A percentile compares a stretch with the other conserved stretches of the same genome.
These are phyloP conservation scores for Sympetrum striolatum DNA, from an alignment of 2,888 invertebrate genomes.

Conservation along the genomic window DNA sequence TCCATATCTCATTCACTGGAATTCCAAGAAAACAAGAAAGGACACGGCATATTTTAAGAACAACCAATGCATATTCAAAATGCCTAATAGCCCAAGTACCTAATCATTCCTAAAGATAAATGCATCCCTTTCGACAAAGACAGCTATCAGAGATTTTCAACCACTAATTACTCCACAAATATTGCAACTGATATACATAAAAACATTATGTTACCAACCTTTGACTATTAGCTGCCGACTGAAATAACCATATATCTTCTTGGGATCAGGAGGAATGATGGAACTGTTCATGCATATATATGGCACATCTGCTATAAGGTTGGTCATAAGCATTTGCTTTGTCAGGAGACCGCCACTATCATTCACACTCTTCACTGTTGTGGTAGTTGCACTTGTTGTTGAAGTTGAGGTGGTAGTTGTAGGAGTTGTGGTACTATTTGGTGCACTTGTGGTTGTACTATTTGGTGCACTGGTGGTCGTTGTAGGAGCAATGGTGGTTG, in stretches of 20 bases:
- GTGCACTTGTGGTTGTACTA: background rate
- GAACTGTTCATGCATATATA: conserved; percentile 67
- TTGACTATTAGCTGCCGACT: conserved; percentile 69
- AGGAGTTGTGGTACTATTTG: conserved; percentile 44
- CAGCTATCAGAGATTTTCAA: too few species aligned
- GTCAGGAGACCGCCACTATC: background rate
- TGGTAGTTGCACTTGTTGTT: conserved; percentile 49
- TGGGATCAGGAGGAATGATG: conserved; percentile 69
- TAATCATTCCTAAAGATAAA: too few species aligned
- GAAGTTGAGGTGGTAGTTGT: conserved; percentile 59
- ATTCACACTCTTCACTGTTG: conserved; percentile 48
- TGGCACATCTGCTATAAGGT: conserved; percentile 55
- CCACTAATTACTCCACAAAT: too few species aligned
- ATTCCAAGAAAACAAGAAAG: too few species aligned
- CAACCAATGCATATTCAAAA: too few species aligned
- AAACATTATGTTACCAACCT: conserved; percentile 62
- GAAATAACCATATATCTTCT: conserved; percentile 78
- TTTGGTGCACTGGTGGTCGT: conserved; percentile 55
- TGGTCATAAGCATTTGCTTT: background rate
- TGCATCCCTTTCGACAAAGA: too few species aligned
- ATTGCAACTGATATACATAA: background rate
- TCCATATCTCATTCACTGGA: too few species aligned
- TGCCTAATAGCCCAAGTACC: too few species aligned
- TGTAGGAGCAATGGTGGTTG: conserved; percentile 62
- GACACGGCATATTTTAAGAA: too few species aligned